Base-by-base conservation (phyloP, 1,140 invertebrate genomes). In the Drosophila carrolli region DNA sequence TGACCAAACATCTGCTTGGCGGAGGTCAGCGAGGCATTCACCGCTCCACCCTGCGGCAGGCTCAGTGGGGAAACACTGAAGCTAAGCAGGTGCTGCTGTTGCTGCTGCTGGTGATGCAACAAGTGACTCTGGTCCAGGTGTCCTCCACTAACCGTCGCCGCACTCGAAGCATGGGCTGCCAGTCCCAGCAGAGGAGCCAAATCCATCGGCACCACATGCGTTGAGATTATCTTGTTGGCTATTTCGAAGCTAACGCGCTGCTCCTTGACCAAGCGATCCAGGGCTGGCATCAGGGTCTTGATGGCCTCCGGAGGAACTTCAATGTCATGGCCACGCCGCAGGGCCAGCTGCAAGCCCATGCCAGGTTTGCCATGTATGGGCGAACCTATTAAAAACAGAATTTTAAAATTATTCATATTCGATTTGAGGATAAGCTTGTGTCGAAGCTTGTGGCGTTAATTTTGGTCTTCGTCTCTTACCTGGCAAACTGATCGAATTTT, bases 311-410 rank as follows among this genome's bases (percentile, higher is more conserved):
- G 72, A 10, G 92, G 91, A 43, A 92, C 78, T 53, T 92, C 92
- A 35, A 92, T 91, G 48, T 91, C 82, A 29, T 91, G 89, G 1
- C 85, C 89, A 5, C 91, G 85, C 0, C 88, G 75, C 68, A 91
- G 43, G 0, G 75, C 59, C 40, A 84, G 58, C 56, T 89, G 78
- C 50, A 82, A 8, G 7, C 72, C 75, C 47, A 78, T 81, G 16
- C 65, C 68, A 0, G 80, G 86, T 43, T 92, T 92, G 16, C 82
- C 79, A 73, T 96, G 95, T 58, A 95, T 95, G n/a, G 95, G 95
- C 9, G 95, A 96, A 48, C 95, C 95, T 94, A 91, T 65, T 85
- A 91, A 91, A 63, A 44, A 13, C 38, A 43, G 13, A 16, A 2
- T 53, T 37, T 19, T 0, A 7, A 5, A 2, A 47, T 46, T 1